phyloP scores from a whole-genome alignment of 2,113 vertebrate genomes.

The Syngnathus floridae region DNA sequence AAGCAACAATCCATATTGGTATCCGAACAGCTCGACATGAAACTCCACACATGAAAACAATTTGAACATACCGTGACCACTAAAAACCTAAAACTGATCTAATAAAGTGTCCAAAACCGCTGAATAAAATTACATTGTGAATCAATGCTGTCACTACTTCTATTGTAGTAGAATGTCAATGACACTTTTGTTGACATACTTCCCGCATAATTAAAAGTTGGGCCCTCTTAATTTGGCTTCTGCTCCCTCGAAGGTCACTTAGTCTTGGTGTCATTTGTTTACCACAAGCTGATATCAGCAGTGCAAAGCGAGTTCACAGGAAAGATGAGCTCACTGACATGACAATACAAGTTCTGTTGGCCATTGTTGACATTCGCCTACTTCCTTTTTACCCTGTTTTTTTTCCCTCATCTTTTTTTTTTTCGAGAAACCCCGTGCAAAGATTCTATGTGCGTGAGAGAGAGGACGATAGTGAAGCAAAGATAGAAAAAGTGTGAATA shows the following conservation, averaged over 20 bases:
- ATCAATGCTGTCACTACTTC: neutral
- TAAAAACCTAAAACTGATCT: too few relatives aligned
- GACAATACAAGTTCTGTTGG: slow-evolving; percentile 3
- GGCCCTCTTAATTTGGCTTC: neutral
- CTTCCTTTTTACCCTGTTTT: neutral
- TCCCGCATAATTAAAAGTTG: neutral
- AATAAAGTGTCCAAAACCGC: neutral
- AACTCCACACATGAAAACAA: neutral
- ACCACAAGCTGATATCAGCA: slow-evolving; percentile 4
- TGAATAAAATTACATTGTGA: neutral
- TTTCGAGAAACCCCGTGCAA: neutral
- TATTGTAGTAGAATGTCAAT: neutral
- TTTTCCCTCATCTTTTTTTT: neutral
- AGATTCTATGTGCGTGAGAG: neutral
- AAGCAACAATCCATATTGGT: too few relatives aligned
- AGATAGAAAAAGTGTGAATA: slow-evolving; percentile 1
- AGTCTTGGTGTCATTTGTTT: slow-evolving; percentile 1
- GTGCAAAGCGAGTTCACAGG: slow-evolving; percentile 1
- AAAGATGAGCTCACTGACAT: slow-evolving; percentile 10
- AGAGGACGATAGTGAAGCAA: slow-evolving; percentile 1
- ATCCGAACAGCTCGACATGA: neutral
- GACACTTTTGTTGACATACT: neutral
- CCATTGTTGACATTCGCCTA: slow-evolving; percentile 1
- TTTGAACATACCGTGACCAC: too few relatives aligned
- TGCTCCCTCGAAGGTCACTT: neutral